A percentile compares a stretch with the other conserved stretches of the same genome.
Evolutionary conservation across 2,888 invertebrate genomes (phyloP).

Genomic region (Sisyra nigra): DNA sequence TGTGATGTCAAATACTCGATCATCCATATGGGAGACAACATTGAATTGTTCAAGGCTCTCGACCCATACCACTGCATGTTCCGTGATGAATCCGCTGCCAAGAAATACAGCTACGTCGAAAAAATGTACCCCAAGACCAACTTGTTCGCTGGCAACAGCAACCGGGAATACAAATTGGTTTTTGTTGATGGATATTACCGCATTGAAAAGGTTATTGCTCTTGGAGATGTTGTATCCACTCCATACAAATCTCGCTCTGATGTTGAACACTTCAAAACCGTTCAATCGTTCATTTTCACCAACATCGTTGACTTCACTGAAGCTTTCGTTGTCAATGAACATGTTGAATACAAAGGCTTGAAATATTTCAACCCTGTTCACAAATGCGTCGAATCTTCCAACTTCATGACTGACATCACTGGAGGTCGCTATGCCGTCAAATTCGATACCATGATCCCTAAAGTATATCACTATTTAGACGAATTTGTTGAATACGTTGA

Average conservation of each 20-base stretch:
- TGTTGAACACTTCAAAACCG: constrained; percentile 23
- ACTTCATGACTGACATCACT: constrained; percentile 20
- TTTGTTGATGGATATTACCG: constrained; percentile 12
- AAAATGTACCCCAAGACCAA: constrained; percentile 17
- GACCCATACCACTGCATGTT: constrained; percentile 17
- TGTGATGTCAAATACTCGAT: constrained; percentile 23
- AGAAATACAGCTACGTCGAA: too few relatives aligned
- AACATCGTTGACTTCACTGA: constrained; percentile 14
- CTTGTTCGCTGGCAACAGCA: constrained; percentile 15
- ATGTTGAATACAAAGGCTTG: constrained; percentile 15
- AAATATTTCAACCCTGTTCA: constrained; percentile 17
- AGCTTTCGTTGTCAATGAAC: constrained; percentile 9
- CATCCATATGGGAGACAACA: constrained; percentile 15
- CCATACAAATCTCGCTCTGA: constrained; percentile 19
- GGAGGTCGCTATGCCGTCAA: constrained; percentile 21
- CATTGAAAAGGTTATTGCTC: background rate
- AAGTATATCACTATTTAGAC: background rate
- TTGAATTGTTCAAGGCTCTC: constrained; percentile 21
- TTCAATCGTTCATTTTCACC: constrained; percentile 24
- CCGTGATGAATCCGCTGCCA: too few relatives aligned
- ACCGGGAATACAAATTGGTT: constrained; percentile 15
- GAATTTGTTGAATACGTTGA: constrained; percentile 22
- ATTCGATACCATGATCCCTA: constrained; percentile 15
- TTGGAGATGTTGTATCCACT: constrained; percentile 9
- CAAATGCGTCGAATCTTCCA: constrained; percentile 2